Base-by-base conservation (phyloP, 2,888 invertebrate genomes). In the Sicus ferrugineus region DNA sequence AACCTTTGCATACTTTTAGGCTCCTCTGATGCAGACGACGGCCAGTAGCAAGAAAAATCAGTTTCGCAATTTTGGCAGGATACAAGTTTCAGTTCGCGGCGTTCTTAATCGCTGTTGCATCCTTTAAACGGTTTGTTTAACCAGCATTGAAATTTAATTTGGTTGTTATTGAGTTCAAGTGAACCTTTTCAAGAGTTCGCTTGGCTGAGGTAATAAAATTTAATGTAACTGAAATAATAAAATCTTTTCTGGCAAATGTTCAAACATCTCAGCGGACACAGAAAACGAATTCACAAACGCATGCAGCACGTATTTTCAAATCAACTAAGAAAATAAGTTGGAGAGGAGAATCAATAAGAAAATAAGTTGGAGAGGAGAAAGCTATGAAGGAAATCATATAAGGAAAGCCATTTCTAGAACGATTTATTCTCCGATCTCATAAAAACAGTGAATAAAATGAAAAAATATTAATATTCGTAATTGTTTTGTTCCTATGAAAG, bases 101-200 rank as follows among this genome's bases (percentile, higher is more conserved):
- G 1, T 14, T 34, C 34, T 34, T 34, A 34, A 54, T 54, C 52
- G 21, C 26, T 54, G 52, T 54, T 26, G 16, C 3, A 54, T 28
- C 5, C 52, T 54, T 14, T 14, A 54, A 21, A 54, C 28, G 26
- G 52, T 54, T 54, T 54, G 26, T 28, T 28, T 28, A 54, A 14
- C 52, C 21, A 54, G 52, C 26, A 54, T 54, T 54, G 23, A 54
- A 54, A 54, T 54, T 54, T 26, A 54, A 54, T 54, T 54, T 54
- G 6, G 28, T 54, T 54, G 21, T 28, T 54, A 54, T 54, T 54
- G 21, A 26, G 26, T 26, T n/a, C n/a, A n/a, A n/a, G n/a, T n/a
- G n/a, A n/a, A n/a, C n/a, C n/a, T n/a, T n/a, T n/a, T n/a, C 16
- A 54, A 54, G 23, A 54, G 52, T 54, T 54, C 16, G 14, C 21